phyloP scores from a whole-genome alignment of 2,888 invertebrate species.

The Muschampia plurimacula region DNA sequence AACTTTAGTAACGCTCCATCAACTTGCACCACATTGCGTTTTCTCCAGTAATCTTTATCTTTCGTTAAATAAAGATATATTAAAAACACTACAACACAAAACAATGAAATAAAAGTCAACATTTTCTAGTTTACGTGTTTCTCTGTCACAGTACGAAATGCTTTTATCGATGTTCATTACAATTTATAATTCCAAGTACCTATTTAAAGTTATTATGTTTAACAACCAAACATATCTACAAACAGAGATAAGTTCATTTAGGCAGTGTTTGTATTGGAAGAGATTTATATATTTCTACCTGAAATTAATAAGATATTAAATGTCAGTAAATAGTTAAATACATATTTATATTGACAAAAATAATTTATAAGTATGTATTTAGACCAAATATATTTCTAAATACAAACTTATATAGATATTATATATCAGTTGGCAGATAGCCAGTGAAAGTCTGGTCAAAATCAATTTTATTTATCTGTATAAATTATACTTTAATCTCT shows the following conservation, averaged over 20 bases:
- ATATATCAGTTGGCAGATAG: too few relatives aligned
- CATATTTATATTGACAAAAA: too few relatives aligned
- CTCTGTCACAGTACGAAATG: background rate
- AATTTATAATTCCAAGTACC: background rate
- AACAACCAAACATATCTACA: background rate
- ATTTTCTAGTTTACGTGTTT: conserved; percentile 37
- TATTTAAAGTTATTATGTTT: background rate
- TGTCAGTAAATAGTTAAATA: too few relatives aligned
- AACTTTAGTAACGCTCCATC: conserved; percentile 57
- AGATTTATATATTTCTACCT: too few relatives aligned
- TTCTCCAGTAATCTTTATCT: conserved; percentile 63
- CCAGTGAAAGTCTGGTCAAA: too few relatives aligned
- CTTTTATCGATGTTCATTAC: background rate
- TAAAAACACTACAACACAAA: conserved; percentile 49
- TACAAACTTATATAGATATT: too few relatives aligned
- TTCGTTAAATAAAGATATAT: conserved; percentile 41
- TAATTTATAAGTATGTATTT: too few relatives aligned
- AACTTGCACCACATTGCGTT: conserved; percentile 57
- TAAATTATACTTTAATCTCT: too few relatives aligned
- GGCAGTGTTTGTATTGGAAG: too few relatives aligned
- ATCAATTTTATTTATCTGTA: too few relatives aligned
- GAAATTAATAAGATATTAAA: too few relatives aligned
- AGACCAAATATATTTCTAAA: too few relatives aligned
- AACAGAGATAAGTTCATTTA: background rate
- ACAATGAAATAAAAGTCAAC: conserved; percentile 43